These are phyloP conservation scores for Hypomecis atomaria DNA, from an alignment of 2,888 invertebrate genomes.

Conservation along the genomic window DNA sequence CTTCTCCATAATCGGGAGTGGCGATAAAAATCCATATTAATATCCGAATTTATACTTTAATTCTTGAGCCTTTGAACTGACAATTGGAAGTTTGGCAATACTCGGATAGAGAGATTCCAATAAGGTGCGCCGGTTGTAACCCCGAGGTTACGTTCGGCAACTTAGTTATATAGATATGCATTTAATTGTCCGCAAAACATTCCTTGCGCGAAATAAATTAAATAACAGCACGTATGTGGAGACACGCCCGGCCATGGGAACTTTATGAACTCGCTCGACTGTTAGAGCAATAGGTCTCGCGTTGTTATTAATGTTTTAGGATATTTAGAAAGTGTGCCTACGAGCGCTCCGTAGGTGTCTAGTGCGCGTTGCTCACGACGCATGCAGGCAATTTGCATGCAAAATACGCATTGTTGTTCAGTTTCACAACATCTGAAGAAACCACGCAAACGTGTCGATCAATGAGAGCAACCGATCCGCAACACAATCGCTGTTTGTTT, in stretches of 20 bases:
- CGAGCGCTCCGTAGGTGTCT: constrained; percentile 51
- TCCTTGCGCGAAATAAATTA: constrained; percentile 48
- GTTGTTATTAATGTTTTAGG: constrained; percentile 51
- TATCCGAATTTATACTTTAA: constrained; percentile 46
- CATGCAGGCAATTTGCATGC: constrained; percentile 62
- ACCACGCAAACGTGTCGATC: constrained; percentile 46
- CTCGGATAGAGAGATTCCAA: constrained; percentile 42
- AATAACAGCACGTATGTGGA: constrained; percentile 37
- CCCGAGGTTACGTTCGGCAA: constrained; percentile 57
- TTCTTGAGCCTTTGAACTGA: constrained; percentile 37
- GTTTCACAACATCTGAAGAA: constrained; percentile 59
- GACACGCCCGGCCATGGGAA: constrained; percentile 36
- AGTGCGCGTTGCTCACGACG: constrained; percentile 50
- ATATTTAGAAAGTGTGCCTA: constrained; percentile 39
- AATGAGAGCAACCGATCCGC: constrained; percentile 42
- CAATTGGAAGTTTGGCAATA: constrained; percentile 36
- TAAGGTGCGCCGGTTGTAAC: constrained; percentile 58
- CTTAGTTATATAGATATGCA: constrained; percentile 49
- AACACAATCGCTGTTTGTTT: constrained; percentile 44
- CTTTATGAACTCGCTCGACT: constrained; percentile 33
- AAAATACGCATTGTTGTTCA: constrained; percentile 60
- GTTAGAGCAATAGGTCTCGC: constrained; percentile 34
- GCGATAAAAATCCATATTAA: constrained; percentile 39
- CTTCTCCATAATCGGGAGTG: constrained; percentile 48
- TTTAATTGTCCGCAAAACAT: constrained; percentile 45